Percentiles rank a stretch among this genome's conserved stretches.
Evolutionary conservation across 2,797 vertebrate species (phyloP).

Genomic region (Artibeus jamaicensis): DNA sequence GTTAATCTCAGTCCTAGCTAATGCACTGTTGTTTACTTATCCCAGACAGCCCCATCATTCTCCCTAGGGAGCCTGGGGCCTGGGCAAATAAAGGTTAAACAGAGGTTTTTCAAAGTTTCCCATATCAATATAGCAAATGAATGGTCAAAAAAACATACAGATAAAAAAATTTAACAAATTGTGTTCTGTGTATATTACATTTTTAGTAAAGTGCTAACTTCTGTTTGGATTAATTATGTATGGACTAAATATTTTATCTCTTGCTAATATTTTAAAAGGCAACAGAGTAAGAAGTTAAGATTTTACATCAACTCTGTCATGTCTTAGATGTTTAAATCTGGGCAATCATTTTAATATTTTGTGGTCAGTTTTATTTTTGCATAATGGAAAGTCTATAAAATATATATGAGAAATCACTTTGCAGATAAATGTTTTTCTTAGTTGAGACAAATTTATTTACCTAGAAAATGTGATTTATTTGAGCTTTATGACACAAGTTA

Average conservation of each 20-base stretch:
- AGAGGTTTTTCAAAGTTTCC: no score
- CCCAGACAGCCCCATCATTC: no score
- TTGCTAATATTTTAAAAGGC: background rate
- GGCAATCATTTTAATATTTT: background rate
- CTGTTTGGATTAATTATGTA: slow-evolving; percentile 54
- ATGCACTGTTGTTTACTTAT: no score
- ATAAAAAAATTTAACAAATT: slow-evolving; percentile 49
- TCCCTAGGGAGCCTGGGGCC: no score
- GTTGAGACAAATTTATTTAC: background rate
- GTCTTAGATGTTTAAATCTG: background rate
- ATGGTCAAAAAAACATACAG: slow-evolving; percentile 21
- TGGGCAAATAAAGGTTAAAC: no score
- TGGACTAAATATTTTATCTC: slow-evolving; percentile 8
- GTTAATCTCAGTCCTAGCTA: no score
- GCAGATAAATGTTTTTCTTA: background rate
- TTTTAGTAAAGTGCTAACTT: slow-evolving; percentile 56
- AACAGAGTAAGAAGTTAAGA: background rate
- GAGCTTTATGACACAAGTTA: background rate
- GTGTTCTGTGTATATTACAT: slow-evolving; percentile 23
- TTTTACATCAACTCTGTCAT: background rate
- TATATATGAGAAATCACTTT: background rate
- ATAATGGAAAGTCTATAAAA: background rate
- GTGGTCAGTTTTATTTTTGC: background rate
- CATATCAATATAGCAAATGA: slow-evolving; percentile 50
- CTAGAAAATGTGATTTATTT: background rate